These are phyloP conservation scores for Clepsis dumicolana DNA, from an alignment of 2,888 invertebrate genomes.

Conservation along the genomic window DNA sequence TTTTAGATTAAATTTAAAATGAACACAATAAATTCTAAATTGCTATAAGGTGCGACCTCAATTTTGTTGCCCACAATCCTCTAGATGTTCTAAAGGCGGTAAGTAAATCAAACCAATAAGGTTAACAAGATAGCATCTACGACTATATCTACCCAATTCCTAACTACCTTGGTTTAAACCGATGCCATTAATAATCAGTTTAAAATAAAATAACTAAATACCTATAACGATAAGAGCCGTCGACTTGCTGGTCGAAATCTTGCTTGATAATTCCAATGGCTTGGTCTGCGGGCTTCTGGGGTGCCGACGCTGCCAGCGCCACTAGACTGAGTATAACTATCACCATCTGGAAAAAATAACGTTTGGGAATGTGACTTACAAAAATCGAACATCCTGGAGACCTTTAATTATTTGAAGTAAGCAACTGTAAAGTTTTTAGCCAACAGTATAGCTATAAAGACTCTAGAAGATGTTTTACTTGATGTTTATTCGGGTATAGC, in stretches of 20 bases:
- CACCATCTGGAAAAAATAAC: conserved; percentile 66
- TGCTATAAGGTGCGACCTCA: neutral
- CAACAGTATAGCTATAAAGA: no score
- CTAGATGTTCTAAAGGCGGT: neutral
- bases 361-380: neutral
- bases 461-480: no score
- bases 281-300: conserved; percentile 85
- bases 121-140: neutral
- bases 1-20: neutral
- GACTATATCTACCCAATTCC: neutral
- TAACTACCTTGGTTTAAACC: neutral
- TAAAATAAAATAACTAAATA: no score
- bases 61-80: neutral
- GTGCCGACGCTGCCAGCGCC: conserved; percentile 75
- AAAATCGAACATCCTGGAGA: neutral
- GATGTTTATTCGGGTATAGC: no score
- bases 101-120: neutral
- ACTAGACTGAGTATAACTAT: conserved; percentile 66
- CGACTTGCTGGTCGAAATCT: conserved; percentile 90
- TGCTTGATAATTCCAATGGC: conserved; percentile 89
- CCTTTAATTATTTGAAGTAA: neutral
- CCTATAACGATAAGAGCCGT: conserved; percentile 91
- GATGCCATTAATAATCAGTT: neutral
- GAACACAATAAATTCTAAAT: neutral
- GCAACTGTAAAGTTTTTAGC: no score